Evolutionary conservation across 2,113 vertebrate genomes (phyloP).

Genomic region (Calyptomena viridis): DNA sequence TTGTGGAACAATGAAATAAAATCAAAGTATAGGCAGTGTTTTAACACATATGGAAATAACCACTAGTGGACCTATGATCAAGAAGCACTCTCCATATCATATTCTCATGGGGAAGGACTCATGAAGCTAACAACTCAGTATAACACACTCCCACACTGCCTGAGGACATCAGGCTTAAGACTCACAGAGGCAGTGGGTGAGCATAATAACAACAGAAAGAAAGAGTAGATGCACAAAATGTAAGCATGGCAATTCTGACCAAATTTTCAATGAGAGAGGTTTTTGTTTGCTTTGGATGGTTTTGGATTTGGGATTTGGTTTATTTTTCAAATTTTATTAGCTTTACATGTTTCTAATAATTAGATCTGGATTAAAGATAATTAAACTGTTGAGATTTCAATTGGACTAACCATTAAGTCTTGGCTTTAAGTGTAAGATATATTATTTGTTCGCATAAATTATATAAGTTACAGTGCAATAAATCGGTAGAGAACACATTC

Average conservation of each 20-base stretch:
- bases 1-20: neutral
- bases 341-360: neutral
- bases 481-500: neutral
- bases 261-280: fast-evolving
- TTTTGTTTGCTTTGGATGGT: neutral
- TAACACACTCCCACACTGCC: neutral
- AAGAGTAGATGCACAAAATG: neutral
- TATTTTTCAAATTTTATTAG: neutral
- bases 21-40: neutral
- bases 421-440: neutral
- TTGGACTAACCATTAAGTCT: neutral
- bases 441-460: neutral
- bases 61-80: neutral
- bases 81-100: neutral
- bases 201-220: neutral
- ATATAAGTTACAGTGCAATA: neutral
- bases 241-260: neutral
- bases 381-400: neutral
- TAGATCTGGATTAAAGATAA: neutral
- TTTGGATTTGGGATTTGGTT: neutral
- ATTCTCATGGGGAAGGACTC: neutral
- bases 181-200: neutral
- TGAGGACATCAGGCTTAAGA: neutral
- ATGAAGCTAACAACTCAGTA: neutral
- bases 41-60: neutral